Evolutionary conservation across 1,140 invertebrate species (phyloP).

Genomic region (Phymorhynchus buccinoides): DNA sequence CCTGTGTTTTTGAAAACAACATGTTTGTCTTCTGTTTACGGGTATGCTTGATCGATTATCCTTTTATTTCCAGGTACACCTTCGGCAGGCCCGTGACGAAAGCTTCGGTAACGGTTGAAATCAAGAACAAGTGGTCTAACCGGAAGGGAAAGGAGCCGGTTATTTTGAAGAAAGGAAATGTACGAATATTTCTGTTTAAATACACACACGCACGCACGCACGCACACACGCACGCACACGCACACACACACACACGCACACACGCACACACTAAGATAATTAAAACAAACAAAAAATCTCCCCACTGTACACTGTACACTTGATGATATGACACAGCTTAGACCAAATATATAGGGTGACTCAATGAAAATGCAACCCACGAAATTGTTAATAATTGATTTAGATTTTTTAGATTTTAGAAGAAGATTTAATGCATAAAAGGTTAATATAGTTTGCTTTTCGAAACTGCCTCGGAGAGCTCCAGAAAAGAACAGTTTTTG

Average conservation of each 20-base stretch:
- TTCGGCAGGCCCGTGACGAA: conserved; percentile 14
- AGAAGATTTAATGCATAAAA: too few relatives aligned
- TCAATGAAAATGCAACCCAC: too few relatives aligned
- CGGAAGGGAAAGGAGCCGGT: background rate
- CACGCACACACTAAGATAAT: background rate
- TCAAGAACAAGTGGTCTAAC: background rate
- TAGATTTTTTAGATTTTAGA: too few relatives aligned
- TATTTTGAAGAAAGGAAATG: background rate
- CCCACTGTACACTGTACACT: too few relatives aligned
- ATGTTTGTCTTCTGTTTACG: background rate
- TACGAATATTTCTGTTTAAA: background rate
- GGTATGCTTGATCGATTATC: too few relatives aligned
- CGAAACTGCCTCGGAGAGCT: too few relatives aligned
- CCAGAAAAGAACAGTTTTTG: too few relatives aligned
- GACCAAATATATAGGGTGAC: too few relatives aligned
- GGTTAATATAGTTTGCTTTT: too few relatives aligned
- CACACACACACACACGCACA: background rate
- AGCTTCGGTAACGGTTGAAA: background rate
- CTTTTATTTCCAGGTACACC: conserved; percentile 5
- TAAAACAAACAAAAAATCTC: too few relatives aligned
- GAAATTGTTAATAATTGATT: too few relatives aligned
- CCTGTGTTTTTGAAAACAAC: background rate
- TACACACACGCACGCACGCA: background rate
- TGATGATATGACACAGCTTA: too few relatives aligned
- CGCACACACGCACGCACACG: background rate